These are phyloP conservation scores for Lordiphosa fenestrarum DNA, from an alignment of 2,888 invertebrate genomes.

Conservation along the genomic window DNA sequence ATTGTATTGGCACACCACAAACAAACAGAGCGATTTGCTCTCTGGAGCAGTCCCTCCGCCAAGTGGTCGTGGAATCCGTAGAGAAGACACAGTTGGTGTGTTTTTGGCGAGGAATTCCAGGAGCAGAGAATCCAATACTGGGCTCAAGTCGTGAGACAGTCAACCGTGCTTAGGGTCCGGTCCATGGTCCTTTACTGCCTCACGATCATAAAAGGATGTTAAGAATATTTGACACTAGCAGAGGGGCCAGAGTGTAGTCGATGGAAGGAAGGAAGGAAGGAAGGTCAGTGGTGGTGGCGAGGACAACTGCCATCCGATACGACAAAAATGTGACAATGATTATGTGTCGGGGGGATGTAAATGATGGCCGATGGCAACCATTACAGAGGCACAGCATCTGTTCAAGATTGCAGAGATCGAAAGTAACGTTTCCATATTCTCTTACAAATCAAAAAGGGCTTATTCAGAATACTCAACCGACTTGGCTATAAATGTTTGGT, in stretches of 20 bases:
- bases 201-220: conserved; percentile 74
- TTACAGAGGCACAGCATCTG: too few relatives aligned
- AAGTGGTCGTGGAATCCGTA: conserved; percentile 40
- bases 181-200: conserved; percentile 50
- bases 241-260: conserved; percentile 18
- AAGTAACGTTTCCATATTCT: too few relatives aligned
- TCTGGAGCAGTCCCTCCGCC: conserved; percentile 19
- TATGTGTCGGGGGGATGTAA: too few relatives aligned
- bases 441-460: too few relatives aligned
- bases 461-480: background rate
- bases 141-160: conserved; percentile 60
- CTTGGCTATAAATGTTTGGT: background rate
- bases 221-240: conserved; percentile 60
- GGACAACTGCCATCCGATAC: conserved; percentile 50
- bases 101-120: conserved; percentile 61
- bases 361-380: too few relatives aligned
- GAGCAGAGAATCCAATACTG: conserved; percentile 48
- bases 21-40: conserved; percentile 62
- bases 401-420: too few relatives aligned
- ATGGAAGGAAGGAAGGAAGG: conserved; percentile 27
- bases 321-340: too few relatives aligned
- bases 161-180: conserved; percentile 16
- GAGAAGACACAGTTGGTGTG: conserved; percentile 13
- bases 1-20: conserved; percentile 51
- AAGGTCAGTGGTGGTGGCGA: conserved; percentile 7